Evolutionary conservation across 1,140 invertebrate species (phyloP).

Genomic region (Latrodectus geometricus): DNA sequence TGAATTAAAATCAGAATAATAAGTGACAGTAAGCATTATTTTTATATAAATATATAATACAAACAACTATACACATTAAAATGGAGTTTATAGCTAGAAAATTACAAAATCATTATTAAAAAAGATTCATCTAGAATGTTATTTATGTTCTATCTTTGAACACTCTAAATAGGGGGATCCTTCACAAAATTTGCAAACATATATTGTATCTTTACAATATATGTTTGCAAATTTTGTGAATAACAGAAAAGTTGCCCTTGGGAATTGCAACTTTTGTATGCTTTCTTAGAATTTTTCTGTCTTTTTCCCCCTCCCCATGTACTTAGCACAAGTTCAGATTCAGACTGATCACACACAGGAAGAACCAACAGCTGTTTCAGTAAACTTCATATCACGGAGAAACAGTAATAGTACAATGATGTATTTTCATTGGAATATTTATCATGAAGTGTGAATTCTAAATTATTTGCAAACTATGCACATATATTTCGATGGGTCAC

Average conservation of each 20-base stretch:
- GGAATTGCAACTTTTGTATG: constrained; percentile 15
- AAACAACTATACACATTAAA: neutral
- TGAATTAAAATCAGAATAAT: no score
- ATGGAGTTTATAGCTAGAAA: neutral
- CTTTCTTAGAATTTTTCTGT: no score
- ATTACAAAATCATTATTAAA: neutral
- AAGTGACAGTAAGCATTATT: no score
- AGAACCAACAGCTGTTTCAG: constrained; percentile 1
- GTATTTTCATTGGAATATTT: constrained; percentile 13
- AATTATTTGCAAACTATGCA: constrained; percentile 22
- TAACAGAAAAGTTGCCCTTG: no score
- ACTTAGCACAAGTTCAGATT: neutral
- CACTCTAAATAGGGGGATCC: constrained; percentile 2
- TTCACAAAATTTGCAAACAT: constrained; percentile 22
- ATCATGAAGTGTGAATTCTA: constrained; percentile 6
- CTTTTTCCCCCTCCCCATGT: neutral
- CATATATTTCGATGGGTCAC: constrained; percentile 7
- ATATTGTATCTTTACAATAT: constrained; percentile 13
- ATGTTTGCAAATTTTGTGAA: no score
- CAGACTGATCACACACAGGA: neutral
- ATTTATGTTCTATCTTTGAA: constrained; percentile 20
- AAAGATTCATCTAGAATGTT: neutral
- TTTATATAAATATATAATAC: neutral
- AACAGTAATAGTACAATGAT: constrained; percentile 1
- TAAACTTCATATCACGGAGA: constrained; percentile 19